phyloP scores from a whole-genome alignment of 2,888 invertebrate species.

The Drosophila antonietae region DNA sequence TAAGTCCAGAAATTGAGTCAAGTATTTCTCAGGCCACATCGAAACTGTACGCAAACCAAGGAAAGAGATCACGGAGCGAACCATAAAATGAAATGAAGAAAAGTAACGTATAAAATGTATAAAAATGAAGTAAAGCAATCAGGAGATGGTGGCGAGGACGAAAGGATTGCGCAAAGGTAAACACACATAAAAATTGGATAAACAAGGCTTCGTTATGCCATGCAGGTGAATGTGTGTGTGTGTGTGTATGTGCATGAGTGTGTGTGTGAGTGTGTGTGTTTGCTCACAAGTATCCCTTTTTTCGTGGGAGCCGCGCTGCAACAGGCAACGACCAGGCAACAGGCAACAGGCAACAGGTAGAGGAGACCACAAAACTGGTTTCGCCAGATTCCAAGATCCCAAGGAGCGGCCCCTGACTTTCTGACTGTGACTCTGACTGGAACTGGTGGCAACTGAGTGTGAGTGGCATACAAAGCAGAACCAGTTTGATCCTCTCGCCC shows the following conservation, averaged over 20 bases:
- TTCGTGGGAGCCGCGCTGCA: constrained; percentile 69
- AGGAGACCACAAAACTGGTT: constrained; percentile 65
- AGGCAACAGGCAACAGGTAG: constrained; percentile 62
- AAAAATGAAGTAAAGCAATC: constrained; percentile 29
- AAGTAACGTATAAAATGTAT: constrained; percentile 41
- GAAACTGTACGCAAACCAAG: constrained; percentile 59
- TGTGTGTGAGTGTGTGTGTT: constrained; percentile 32
- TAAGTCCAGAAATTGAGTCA: not conserved
- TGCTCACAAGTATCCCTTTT: constrained; percentile 70
- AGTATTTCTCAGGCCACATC: constrained; percentile 10
- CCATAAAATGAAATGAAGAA: constrained; percentile 23
- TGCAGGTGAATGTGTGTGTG: constrained; percentile 4
- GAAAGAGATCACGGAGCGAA: constrained; percentile 18
- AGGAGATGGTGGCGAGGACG: constrained; percentile 67
- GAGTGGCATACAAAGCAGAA: constrained; percentile 76
- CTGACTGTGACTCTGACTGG: constrained; percentile 26
- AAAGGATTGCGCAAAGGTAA: constrained; percentile 71
- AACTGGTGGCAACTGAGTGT: constrained; percentile 43
- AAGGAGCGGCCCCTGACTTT: constrained; percentile 60
- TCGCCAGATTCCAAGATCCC: constrained; percentile 63
- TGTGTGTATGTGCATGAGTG: constrained; percentile 17
- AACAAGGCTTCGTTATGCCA: constrained; percentile 60
- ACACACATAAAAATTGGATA: constrained; percentile 52
- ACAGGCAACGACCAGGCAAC: constrained; percentile 42
- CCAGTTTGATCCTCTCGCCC: constrained; percentile 73